Evolutionary conservation across 2,888 invertebrate genomes (phyloP).

Genomic region (Drosophila ezoana): DNA sequence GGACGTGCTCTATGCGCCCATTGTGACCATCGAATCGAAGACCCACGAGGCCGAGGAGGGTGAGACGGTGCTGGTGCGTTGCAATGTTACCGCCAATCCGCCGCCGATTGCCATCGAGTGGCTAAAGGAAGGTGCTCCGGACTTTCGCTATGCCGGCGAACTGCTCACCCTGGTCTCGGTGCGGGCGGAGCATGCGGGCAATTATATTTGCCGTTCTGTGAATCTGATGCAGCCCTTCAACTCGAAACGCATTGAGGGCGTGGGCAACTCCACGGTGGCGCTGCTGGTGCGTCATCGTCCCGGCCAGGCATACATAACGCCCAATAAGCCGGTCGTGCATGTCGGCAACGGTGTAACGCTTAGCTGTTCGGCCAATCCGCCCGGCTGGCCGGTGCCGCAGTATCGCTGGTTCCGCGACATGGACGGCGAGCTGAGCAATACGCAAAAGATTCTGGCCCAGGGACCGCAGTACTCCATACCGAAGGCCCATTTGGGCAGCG

Average conservation of each 20-base stretch:
- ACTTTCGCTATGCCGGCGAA: slow-evolving; percentile 92
- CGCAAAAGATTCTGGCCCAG: slow-evolving; percentile 90
- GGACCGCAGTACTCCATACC: slow-evolving; percentile 94
- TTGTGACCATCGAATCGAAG: slow-evolving; percentile 92
- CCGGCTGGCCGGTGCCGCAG: slow-evolving; percentile 95
- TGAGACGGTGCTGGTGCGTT: slow-evolving; percentile 92
- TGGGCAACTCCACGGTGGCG: slow-evolving; percentile 92
- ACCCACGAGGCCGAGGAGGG: slow-evolving; percentile 93
- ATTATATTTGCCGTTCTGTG: slow-evolving; percentile 94
- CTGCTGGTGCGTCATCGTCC: slow-evolving; percentile 95
- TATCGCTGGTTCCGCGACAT: slow-evolving; percentile 95
- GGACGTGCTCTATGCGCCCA: slow-evolving; percentile 93
- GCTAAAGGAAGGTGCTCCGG: slow-evolving; percentile 93
- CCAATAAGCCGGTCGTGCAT: slow-evolving; percentile 93
- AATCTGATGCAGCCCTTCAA: slow-evolving; percentile 92
- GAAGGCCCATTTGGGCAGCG: slow-evolving; percentile 92
- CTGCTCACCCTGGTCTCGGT: slow-evolving; percentile 90
- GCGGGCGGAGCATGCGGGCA: slow-evolving; percentile 94
- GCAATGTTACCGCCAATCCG: slow-evolving; percentile 95
- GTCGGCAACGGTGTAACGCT: slow-evolving; percentile 93
- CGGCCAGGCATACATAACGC: slow-evolving; percentile 92
- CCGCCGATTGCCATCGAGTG: slow-evolving; percentile 93
- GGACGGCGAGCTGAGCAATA: slow-evolving; percentile 86
- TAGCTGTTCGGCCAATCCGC: slow-evolving; percentile 94
- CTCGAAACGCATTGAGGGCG: slow-evolving; percentile 89